phyloP scores from a whole-genome alignment of 2,888 invertebrate genomes.

The Zaprionus lineosus region DNA sequence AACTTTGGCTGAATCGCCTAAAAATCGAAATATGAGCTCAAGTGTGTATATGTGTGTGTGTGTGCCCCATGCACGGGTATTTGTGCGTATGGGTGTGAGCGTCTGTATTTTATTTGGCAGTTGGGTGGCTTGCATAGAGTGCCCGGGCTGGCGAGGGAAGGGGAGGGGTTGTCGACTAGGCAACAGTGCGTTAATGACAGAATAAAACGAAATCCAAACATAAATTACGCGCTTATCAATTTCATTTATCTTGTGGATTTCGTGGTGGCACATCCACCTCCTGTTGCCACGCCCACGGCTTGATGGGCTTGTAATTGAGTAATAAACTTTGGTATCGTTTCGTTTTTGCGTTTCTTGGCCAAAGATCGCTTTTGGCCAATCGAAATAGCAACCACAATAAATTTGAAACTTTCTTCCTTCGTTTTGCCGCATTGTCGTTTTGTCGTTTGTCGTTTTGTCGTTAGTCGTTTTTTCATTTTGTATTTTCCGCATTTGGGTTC shows the following conservation, averaged over 20 bases:
- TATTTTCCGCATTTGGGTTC: neutral
- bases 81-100: too few species aligned
- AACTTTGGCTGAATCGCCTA: too few species aligned
- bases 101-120: too few species aligned
- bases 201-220: slow-evolving; percentile 79
- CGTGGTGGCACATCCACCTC: slow-evolving; percentile 26
- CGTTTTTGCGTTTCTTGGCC: slow-evolving; percentile 23
- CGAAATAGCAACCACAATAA: slow-evolving; percentile 37
- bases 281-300: slow-evolving; percentile 50
- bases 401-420: slow-evolving; percentile 52
- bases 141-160: too few species aligned
- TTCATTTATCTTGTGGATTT: slow-evolving; percentile 79
- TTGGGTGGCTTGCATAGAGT: too few species aligned
- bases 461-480: too few species aligned
- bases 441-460: too few species aligned
- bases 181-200: slow-evolving; percentile 75
- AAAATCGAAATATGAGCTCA: too few species aligned
- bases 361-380: slow-evolving; percentile 31
- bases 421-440: too few species aligned
- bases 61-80: too few species aligned
- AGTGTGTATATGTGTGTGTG: too few species aligned
- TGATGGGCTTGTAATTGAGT: slow-evolving; percentile 80
- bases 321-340: slow-evolving; percentile 75
- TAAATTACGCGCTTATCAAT: slow-evolving; percentile 79
- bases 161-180: slow-evolving; percentile 27